Conservation (phyloP, 1,140 invertebrate species). For the Drosophila murphyi region DNA sequence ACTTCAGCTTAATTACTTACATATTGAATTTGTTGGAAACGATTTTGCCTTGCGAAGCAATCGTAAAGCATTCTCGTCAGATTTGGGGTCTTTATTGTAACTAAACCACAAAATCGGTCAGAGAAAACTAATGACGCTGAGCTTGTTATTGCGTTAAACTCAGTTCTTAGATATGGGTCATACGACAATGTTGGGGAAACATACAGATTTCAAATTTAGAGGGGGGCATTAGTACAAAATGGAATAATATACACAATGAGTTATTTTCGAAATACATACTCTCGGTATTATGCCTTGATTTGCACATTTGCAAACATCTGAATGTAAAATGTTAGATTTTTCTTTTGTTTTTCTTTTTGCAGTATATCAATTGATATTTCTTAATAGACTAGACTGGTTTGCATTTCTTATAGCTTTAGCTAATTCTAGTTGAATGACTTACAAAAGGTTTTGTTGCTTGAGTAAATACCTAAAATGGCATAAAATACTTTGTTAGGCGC, state of each 20-base stretch:
- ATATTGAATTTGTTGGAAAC: constrained; percentile 37
- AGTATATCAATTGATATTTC: constrained; percentile 37
- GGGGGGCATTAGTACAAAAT: constrained; percentile 24
- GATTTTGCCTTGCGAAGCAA: constrained; percentile 2
- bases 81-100: constrained; percentile 2
- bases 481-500: constrained; percentile 71
- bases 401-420: constrained; percentile 15
- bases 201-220: constrained; percentile 22
- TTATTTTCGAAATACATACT: constrained; percentile 8
- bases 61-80: neutral
- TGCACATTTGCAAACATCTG: constrained; percentile 6
- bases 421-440: constrained; percentile 53
- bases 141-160: constrained; percentile 20
- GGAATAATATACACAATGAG: constrained; percentile 23
- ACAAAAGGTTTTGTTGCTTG: constrained; percentile 58
- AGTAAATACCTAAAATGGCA: constrained; percentile 68
- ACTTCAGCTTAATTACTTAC: constrained; percentile 46
- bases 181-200: constrained; percentile 42
- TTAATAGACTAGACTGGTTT: constrained; percentile 62
- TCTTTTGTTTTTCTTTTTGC: constrained; percentile 26
- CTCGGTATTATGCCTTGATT: constrained; percentile 21
- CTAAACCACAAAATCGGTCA: neutral
- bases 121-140: constrained; percentile 12
- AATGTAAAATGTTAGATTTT: constrained; percentile 7
- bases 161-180: constrained; percentile 32